phyloP scores from a whole-genome alignment of 2,113 vertebrate genomes.

The Aplodontia rufa region DNA sequence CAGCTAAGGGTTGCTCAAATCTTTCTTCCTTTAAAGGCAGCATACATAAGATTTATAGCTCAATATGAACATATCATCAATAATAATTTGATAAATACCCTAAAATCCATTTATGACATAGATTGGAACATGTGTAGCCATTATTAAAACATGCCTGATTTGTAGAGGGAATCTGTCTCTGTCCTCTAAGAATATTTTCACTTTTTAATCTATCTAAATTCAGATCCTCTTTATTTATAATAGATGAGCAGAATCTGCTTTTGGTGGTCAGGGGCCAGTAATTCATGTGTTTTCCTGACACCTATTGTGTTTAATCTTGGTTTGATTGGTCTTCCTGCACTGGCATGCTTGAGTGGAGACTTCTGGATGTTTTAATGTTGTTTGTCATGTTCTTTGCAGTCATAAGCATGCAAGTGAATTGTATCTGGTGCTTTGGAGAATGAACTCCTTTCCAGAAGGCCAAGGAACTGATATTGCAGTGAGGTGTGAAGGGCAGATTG shows the following conservation, averaged over 20 bases:
- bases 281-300: background rate
- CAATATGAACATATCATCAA: background rate
- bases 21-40: background rate
- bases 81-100: background rate
- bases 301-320: background rate
- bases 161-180: background rate
- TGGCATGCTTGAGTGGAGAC: background rate
- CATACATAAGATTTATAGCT: background rate
- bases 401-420: background rate
- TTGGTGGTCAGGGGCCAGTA: accelerated
- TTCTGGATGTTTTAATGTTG: slow-evolving; percentile 1
- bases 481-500: slow-evolving; percentile 61
- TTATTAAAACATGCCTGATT: background rate
- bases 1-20: background rate
- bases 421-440: background rate
- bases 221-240: no score
- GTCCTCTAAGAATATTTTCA: background rate
- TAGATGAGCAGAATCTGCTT: accelerated
- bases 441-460: background rate
- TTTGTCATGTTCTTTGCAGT: slow-evolving; percentile 19
- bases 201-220: background rate
- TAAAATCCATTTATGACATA: no score
- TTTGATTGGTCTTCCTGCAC: background rate
- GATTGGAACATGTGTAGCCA: accelerated
- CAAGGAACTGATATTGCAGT: background rate